Base-by-base conservation (phyloP, 2,113 vertebrate species). In the Empidonax traillii region DNA sequence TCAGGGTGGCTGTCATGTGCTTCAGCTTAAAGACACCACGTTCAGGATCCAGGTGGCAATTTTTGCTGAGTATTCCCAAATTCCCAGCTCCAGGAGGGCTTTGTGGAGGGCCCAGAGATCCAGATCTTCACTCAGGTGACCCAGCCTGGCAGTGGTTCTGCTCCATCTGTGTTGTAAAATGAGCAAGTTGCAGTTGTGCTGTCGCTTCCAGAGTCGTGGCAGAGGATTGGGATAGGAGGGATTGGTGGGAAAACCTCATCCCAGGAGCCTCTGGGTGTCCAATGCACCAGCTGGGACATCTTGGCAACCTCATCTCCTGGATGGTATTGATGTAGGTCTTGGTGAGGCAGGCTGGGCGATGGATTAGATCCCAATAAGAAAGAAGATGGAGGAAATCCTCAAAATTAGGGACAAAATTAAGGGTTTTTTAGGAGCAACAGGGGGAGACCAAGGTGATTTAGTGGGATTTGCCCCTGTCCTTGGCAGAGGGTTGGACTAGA, bases 121-220 rank as follows among this genome's bases (percentile, higher is more conserved):
- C 39, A 7, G 25, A 13, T 2, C 37, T 31, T 2, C 6, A 8
- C 21, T 46, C 23, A 6, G 27, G 6, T 22, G 49, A 33, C 17
- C 37, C 1, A 0, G 16, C 9, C 27, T 12, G 23, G 8, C 20
- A 11, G 18, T 3, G 30, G 2, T 7, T 51, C 49, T 49, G 49
- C 3, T 53, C 10, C 19, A 14, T 5, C 55, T 1, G 0, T 14
- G 28, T 18, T 19, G 0, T 6, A 1, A 8, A 21, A 12, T 6
- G 21, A 82, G 14, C 12, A 49, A 33, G 35, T 14, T 39, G 35
- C 21, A 52, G 46, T 8, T 4, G 1, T 3, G 16, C 4, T 18
- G 43, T 28, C 0, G 0, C 20, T 76, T 77, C 55, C 35, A 12
- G 20, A 41, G 37, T 37, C 17, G 1, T 5, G 33, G 20, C 6